phyloP scores from a whole-genome alignment of 2,888 invertebrate genomes.

The Nemoura dubitans region DNA sequence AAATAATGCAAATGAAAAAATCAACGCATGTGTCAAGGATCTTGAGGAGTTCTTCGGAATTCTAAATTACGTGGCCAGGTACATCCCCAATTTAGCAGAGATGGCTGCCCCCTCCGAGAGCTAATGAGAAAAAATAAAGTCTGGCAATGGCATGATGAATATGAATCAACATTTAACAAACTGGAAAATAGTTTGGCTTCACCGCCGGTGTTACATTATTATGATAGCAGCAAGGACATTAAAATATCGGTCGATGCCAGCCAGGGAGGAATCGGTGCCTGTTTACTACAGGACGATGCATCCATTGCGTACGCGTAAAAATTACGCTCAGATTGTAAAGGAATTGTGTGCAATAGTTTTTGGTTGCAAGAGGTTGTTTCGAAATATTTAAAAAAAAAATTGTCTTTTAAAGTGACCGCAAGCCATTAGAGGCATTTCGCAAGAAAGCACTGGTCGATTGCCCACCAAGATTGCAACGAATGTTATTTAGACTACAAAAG shows the following conservation, averaged over 20 bases:
- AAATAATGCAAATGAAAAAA: slow-evolving; percentile 41
- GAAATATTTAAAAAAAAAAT: background rate
- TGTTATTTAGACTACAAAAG: slow-evolving; percentile 17
- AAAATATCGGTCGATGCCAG: no score
- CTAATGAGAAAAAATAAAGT: slow-evolving; percentile 41
- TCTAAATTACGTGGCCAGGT: no score
- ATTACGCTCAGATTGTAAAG: slow-evolving; percentile 23
- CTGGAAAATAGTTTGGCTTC: slow-evolving; percentile 39
- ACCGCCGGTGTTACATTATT: slow-evolving; percentile 38
- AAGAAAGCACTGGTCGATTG: background rate
- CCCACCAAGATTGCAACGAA: slow-evolving; percentile 19
- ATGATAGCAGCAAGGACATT: no score
- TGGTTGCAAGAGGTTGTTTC: slow-evolving; percentile 26
- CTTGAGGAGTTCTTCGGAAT: slow-evolving; percentile 38
- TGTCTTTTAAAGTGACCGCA: slow-evolving; percentile 18
- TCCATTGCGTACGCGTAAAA: background rate
- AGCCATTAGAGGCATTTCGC: slow-evolving; percentile 17
- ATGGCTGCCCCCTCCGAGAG: slow-evolving; percentile 43
- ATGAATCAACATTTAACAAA: slow-evolving; percentile 44
- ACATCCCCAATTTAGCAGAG: slow-evolving; percentile 42
- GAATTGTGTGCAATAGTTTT: slow-evolving; percentile 27
- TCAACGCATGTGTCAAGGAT: slow-evolving; percentile 43
- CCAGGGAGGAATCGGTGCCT: no score
- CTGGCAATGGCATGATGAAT: slow-evolving; percentile 4
- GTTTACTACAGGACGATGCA: no score